phyloP scores from a whole-genome alignment of 2,888 invertebrate species.

The Hypsopygia costalis region DNA sequence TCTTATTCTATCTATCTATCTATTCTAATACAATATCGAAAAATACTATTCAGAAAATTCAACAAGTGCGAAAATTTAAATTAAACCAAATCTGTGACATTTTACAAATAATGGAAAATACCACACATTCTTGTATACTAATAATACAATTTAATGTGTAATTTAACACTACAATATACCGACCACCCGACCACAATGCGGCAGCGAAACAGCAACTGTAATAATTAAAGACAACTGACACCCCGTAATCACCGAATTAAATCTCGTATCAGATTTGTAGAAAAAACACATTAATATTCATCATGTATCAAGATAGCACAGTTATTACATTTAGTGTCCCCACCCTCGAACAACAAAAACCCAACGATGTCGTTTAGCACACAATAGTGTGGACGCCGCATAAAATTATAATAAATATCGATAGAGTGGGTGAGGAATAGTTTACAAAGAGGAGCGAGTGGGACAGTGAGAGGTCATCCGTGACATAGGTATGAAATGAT shows the following conservation, averaged over 20 bases:
- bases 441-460: slow-evolving; percentile 15
- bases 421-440: slow-evolving; percentile 34
- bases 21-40: too few relatives aligned
- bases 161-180: slow-evolving; percentile 22
- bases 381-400: slow-evolving; percentile 69
- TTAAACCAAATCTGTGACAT: too few relatives aligned
- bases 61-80: too few relatives aligned
- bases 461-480: slow-evolving; percentile 21
- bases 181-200: slow-evolving; percentile 19
- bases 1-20: too few relatives aligned
- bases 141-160: slow-evolving; percentile 8
- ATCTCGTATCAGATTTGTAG: slow-evolving; percentile 33
- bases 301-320: slow-evolving; percentile 32
- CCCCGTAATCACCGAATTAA: slow-evolving; percentile 58
- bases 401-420: slow-evolving; percentile 78
- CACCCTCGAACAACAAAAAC: slow-evolving; percentile 60
- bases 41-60: too few relatives aligned
- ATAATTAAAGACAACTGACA: slow-evolving; percentile 70
- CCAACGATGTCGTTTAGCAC: slow-evolving; percentile 65
- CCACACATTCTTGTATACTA: background rate
- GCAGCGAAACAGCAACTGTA: slow-evolving; percentile 27
- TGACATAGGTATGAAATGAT: background rate
- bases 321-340: slow-evolving; percentile 50
- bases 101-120: too few relatives aligned
- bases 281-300: slow-evolving; percentile 70